phyloP scores from a whole-genome alignment of 2,113 vertebrate species.

The Puffinus mauretanicus region DNA sequence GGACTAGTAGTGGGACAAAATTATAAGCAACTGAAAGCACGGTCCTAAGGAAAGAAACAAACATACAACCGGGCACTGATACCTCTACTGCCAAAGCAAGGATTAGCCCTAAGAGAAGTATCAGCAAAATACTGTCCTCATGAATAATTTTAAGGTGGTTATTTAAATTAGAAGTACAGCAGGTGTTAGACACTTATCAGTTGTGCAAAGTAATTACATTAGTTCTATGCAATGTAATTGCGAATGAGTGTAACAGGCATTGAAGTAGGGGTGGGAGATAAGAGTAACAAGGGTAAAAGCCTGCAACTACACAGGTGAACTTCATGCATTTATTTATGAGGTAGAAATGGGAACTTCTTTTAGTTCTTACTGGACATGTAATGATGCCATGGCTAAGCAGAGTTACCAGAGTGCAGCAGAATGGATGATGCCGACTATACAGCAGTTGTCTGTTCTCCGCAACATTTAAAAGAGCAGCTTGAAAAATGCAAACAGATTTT shows the following conservation, averaged over 20 bases:
- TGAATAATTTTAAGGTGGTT: conserved; percentile 24
- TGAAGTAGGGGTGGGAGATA: not conserved
- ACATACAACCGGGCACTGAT: not conserved
- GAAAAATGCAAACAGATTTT: not conserved
- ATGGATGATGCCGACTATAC: not conserved
- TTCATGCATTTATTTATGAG: not conserved
- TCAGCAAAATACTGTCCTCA: not conserved
- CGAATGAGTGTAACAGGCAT: not conserved
- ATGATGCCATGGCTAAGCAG: not conserved
- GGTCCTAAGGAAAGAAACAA: not conserved
- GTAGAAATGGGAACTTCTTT: not conserved
- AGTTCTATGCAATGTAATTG: not conserved
- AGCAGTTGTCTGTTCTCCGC: not conserved
- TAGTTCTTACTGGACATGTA: not conserved
- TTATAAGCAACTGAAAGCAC: not conserved
- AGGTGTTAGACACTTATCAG: conserved; percentile 1
- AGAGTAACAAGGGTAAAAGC: not conserved
- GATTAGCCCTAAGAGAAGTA: not conserved
- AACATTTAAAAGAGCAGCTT: not conserved
- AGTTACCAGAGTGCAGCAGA: not conserved
- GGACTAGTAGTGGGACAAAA: not conserved
- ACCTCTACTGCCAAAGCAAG: not conserved
- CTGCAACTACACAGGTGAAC: not conserved
- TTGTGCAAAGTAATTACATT: conserved; percentile 16
- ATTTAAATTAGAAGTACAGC: conserved; percentile 22